Evolutionary conservation across 2,888 invertebrate genomes (phyloP).

Genomic region (Hetaerina titia): DNA sequence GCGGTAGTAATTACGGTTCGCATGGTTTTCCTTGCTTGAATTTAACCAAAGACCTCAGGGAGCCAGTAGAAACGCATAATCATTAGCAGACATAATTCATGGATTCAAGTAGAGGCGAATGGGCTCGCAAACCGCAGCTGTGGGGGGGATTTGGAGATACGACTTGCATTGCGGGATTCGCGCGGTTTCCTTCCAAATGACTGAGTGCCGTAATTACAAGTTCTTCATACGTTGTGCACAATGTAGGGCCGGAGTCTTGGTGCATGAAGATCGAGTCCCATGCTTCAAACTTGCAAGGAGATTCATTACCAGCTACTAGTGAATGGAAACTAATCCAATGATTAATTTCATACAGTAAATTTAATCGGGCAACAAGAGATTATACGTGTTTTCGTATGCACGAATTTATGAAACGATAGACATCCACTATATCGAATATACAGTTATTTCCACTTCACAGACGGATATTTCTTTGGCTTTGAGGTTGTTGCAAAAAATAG

Average conservation of each 20-base stretch:
- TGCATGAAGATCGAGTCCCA: neutral
- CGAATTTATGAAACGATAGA: neutral
- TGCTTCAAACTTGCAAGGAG: neutral
- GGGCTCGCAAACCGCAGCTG: neutral
- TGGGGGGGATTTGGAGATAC: neutral
- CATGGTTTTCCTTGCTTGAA: neutral
- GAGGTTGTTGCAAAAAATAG: no score
- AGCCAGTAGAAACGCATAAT: neutral
- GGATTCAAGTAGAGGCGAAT: neutral
- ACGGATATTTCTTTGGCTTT: no score
- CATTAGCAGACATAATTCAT: neutral
- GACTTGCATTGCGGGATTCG: neutral
- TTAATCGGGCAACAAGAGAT: neutral
- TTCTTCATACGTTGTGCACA: neutral
- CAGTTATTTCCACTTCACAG: no score
- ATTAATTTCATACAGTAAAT: no score
- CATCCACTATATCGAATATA: no score
- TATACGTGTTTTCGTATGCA: neutral
- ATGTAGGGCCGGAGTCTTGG: neutral
- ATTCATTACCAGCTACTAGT: no score
- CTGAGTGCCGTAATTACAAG: neutral
- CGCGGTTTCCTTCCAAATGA: neutral
- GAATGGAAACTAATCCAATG: no score
- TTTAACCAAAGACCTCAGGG: neutral
- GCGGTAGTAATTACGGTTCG: neutral